phyloP scores from a whole-genome alignment of 2,888 invertebrate species.

The Oscheius sp. region DNA sequence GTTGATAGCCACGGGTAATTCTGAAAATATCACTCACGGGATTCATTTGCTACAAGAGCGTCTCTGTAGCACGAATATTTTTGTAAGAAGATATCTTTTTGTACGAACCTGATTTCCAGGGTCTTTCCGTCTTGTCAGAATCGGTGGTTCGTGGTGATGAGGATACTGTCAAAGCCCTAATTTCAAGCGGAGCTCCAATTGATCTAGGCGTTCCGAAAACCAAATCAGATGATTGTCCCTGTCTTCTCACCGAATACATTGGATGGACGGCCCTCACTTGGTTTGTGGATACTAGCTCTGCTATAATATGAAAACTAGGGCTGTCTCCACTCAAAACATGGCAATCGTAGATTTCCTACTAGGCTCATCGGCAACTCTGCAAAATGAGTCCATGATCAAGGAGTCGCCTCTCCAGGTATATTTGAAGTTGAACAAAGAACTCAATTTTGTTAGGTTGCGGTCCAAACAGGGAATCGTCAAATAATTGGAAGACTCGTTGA shows the following conservation, averaged over 20 bases:
- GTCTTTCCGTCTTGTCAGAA: constrained; percentile 41
- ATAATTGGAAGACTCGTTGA: constrained; percentile 84
- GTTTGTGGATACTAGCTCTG: constrained; percentile 4
- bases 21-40: constrained; percentile 21
- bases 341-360: constrained; percentile 77
- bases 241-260: constrained; percentile 40
- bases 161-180: constrained; percentile 30
- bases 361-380: constrained; percentile 85
- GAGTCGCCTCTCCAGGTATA: constrained; percentile 86
- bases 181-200: constrained; percentile 40
- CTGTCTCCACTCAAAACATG: constrained; percentile 49
- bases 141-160: constrained; percentile 42
- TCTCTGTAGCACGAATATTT: constrained; percentile 17
- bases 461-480: constrained; percentile 77
- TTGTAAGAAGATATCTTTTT: background rate
- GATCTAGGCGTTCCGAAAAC: constrained; percentile 38
- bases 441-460: constrained; percentile 40
- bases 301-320: constrained; percentile 27
- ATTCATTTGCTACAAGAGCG: constrained; percentile 13
- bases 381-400: constrained; percentile 79
- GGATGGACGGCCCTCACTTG: constrained; percentile 52
- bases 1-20: constrained; percentile 20
- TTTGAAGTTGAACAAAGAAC: background rate
- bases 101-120: constrained; percentile 28
- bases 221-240: constrained; percentile 30